These are phyloP conservation scores for Drosophila sechellia DNA, from an alignment of 1,140 invertebrate genomes.

Conservation along the genomic window DNA sequence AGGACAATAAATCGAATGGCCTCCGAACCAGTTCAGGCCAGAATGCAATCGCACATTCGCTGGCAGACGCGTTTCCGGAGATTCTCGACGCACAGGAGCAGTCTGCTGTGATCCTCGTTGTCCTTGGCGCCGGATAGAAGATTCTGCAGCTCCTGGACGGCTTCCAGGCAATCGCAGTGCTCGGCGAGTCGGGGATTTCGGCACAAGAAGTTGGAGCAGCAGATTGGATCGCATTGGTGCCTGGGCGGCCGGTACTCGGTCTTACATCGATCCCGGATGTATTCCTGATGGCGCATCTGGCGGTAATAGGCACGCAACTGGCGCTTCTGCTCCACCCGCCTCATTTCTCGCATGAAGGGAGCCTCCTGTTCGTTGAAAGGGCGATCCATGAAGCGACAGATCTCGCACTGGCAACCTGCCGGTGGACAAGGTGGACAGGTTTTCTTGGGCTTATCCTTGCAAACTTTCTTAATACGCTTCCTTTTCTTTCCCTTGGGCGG, in stretches of 20 bases:
- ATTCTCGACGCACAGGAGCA: constrained; percentile 16
- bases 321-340: constrained; percentile 16
- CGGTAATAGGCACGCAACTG: constrained; percentile 19
- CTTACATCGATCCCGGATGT: neutral
- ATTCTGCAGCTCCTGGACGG: constrained; percentile 41
- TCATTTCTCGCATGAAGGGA: constrained; percentile 44
- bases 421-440: neutral
- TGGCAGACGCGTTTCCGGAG: constrained; percentile 23
- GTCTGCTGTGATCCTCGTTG: neutral
- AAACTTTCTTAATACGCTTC: neutral
- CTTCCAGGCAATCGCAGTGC: constrained; percentile 36
- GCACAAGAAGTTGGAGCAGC: constrained; percentile 18
- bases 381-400: constrained; percentile 31
- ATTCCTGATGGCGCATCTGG: constrained; percentile 8
- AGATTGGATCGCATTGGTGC: constrained; percentile 31
- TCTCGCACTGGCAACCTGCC: constrained; percentile 28
- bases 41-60: constrained; percentile 29
- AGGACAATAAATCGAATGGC: too few relatives aligned
- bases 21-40: neutral
- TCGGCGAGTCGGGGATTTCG: constrained; percentile 8
- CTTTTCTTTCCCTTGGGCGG: neutral
- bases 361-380: constrained; percentile 5
- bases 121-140: constrained; percentile 2
- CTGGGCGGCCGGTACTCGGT: neutral
- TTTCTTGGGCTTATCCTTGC: neutral